A percentile compares a stretch with the other conserved stretches of the same genome.
Evolutionary conservation across 2,888 invertebrate genomes (phyloP).

Genomic region (Girardia tigrina): DNA sequence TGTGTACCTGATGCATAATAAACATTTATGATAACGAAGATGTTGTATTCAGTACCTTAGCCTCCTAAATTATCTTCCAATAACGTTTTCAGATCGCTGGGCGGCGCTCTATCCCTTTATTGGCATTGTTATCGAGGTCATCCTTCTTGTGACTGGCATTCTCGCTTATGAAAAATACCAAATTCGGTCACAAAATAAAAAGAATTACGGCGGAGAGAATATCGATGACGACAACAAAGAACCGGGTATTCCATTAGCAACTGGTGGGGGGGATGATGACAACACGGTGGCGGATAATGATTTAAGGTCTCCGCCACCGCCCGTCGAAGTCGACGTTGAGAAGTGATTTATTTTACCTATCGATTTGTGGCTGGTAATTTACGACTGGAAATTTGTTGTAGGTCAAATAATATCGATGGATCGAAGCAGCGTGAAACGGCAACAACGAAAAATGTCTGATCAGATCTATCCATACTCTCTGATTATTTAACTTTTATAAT

Average conservation of each 20-base stretch:
- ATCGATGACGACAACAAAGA: not conserved
- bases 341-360: not conserved
- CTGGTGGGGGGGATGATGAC: not conserved
- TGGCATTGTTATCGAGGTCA: slow-evolving; percentile 4
- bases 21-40: too few species aligned
- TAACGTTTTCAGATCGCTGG: slow-evolving; percentile 1
- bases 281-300: not conserved
- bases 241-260: not conserved
- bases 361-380: too few species aligned
- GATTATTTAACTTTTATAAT: too few species aligned
- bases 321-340: not conserved
- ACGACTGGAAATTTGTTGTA: not conserved
- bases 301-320: too few species aligned
- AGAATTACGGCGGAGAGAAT: not conserved
- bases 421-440: not conserved
- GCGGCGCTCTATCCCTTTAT: slow-evolving; percentile 7
- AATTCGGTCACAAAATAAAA: slow-evolving; percentile 14
- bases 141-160: not conserved
- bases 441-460: not conserved
- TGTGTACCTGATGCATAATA: too few species aligned
- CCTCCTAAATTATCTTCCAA: too few species aligned
- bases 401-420: not conserved
- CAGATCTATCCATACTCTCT: not conserved
- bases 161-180: slow-evolving; percentile 8
- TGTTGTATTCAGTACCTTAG: too few species aligned